A percentile compares a stretch with the other conserved stretches of the same genome.
Conservation (phyloP, 2,888 invertebrate species). For the Thelaira solivaga region DNA sequence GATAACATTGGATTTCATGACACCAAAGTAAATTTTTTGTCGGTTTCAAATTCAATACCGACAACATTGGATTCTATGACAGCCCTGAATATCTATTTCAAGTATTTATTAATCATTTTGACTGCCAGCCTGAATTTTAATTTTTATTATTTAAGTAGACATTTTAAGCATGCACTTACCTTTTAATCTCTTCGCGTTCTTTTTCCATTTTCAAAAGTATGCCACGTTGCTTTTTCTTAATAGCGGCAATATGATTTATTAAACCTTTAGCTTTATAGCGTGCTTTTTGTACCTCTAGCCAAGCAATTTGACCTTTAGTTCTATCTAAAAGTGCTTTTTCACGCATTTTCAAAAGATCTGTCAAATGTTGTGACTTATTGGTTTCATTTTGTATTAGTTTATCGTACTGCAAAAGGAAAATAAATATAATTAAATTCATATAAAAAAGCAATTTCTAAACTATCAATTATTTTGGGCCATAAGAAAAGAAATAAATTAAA, state of each 20-base stretch:
- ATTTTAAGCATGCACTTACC: slow-evolving; percentile 74
- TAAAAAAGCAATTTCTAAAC: not conserved
- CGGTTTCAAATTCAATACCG: too few relatives aligned
- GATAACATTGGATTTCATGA: too few relatives aligned
- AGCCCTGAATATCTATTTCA: too few relatives aligned
- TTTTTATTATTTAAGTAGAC: not conserved
- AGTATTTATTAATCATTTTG: not conserved
- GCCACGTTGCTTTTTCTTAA: slow-evolving; percentile 84
- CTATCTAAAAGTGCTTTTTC: slow-evolving; percentile 83
- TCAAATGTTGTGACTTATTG: slow-evolving; percentile 81
- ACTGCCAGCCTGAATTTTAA: not conserved
- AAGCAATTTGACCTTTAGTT: slow-evolving; percentile 81
- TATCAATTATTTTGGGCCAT: too few relatives aligned
- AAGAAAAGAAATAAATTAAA: too few relatives aligned
- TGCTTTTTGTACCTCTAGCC: slow-evolving; percentile 83
- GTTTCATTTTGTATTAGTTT: slow-evolving; percentile 84
- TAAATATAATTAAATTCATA: not conserved
- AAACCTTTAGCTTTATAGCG: slow-evolving; percentile 79
- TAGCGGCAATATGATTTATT: slow-evolving; percentile 79
- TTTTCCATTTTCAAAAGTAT: slow-evolving; percentile 82
- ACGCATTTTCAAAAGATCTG: slow-evolving; percentile 81
- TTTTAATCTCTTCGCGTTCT: slow-evolving; percentile 83
- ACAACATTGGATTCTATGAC: too few relatives aligned
- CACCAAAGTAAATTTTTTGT: too few relatives aligned
- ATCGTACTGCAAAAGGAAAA: slow-evolving; percentile 77